phyloP scores from a whole-genome alignment of 2,113 vertebrate species.

The Morone chrysops region DNA sequence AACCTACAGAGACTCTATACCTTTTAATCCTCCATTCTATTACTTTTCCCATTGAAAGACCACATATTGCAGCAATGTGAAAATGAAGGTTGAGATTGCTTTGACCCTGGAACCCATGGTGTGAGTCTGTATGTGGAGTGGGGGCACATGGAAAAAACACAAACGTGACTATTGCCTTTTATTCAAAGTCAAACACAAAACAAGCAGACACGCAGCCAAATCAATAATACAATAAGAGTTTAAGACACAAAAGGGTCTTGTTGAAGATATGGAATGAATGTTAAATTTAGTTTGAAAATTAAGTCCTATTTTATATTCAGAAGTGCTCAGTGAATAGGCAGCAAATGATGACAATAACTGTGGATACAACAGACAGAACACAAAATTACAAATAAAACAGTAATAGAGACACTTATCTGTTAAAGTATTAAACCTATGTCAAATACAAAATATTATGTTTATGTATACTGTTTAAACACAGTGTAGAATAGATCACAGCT shows the following conservation, averaged over 20 bases:
- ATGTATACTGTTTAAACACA: background rate
- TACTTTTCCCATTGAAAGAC: conserved; percentile 21
- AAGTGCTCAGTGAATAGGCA: background rate
- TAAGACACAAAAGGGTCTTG: background rate
- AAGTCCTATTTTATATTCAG: background rate
- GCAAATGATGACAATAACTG: too few species aligned
- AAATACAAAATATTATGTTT: background rate
- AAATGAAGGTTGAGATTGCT: conserved; percentile 53
- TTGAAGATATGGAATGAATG: background rate
- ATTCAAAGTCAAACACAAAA: background rate
- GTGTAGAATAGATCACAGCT: background rate
- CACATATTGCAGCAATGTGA: background rate
- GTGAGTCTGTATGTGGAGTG: background rate
- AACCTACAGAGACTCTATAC: background rate
- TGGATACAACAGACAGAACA: too few species aligned
- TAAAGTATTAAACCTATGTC: background rate
- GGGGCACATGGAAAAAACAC: background rate
- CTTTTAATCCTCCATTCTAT: conserved; percentile 16
- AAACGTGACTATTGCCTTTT: background rate
- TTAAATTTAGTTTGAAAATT: too few species aligned
- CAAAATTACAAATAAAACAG: background rate
- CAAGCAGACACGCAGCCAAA: background rate
- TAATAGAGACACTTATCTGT: background rate
- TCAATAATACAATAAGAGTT: background rate
- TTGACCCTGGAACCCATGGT: conserved; percentile 14